Percentiles rank a stretch among this genome's conserved stretches.
phyloP scores from a whole-genome alignment of 2,797 vertebrate genomes.

The Dermochelys coriacea region DNA sequence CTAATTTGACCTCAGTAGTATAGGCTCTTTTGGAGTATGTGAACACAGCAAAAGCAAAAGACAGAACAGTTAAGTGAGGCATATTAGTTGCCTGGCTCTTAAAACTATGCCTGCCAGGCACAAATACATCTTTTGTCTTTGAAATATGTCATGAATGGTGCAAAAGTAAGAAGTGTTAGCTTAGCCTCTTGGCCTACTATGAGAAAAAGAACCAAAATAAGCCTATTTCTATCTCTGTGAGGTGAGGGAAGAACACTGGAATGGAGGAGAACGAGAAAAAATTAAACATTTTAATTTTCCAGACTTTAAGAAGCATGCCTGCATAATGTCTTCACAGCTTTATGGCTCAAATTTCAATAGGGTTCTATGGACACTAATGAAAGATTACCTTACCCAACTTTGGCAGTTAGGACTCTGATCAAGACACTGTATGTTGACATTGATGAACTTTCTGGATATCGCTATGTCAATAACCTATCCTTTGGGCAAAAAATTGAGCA shows the following conservation, averaged over 20 bases:
- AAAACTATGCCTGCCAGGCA: background rate
- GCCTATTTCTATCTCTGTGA: background rate
- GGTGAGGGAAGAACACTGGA: background rate
- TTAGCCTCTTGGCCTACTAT: background rate
- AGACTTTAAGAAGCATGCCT: background rate
- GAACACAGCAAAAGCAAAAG: background rate
- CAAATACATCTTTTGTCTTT: background rate
- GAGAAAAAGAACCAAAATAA: background rate
- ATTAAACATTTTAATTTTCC: background rate
- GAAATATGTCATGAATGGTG: background rate
- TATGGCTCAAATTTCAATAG: background rate
- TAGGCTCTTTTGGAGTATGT: background rate
- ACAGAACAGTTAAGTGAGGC: background rate
- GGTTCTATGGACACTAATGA: background rate
- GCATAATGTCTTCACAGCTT: background rate
- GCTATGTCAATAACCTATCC: background rate
- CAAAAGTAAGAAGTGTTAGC: background rate
- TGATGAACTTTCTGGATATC: background rate
- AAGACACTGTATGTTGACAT: background rate
- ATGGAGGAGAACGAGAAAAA: background rate
- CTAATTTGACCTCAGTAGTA: slow-evolving; percentile 5
- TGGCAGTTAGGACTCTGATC: background rate
- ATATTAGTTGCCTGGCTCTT: background rate
- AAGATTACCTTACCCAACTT: background rate
- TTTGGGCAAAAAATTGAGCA: background rate